Evolutionary conservation across 2,888 invertebrate genomes (phyloP), one percentile per base, ranked within the genome.

Genomic region (Pollenia angustigena): DNA sequence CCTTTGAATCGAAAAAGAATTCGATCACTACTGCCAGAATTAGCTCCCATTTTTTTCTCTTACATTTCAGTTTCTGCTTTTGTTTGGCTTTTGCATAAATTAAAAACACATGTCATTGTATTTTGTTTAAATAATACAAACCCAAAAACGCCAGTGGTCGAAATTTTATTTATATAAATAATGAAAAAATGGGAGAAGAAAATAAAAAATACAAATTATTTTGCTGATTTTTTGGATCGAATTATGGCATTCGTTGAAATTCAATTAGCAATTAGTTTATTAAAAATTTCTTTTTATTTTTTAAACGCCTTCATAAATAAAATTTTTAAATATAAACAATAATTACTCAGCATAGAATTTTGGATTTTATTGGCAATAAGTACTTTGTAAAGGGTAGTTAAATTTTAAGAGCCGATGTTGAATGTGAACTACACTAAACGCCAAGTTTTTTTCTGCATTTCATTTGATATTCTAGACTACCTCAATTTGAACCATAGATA

Each of bases 91-190:
- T 56, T n/a, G 4, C n/a, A n/a, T 23, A 16, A 68, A 58, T 74
- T 68, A 16, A 48, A 50, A 74, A 44, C 81, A 74, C 81, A 74
- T 81, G 81, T 75, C 74, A 66, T 81, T 18, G 58, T 52, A 60
- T 79, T 69, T 58, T 42, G 52, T 71, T 8, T 9, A 14, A 14
- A 23, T 44, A 42, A 23, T 56, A 66, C 46, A 54, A 78, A n/a
- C 14, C 62, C 16, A 52, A 42, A 54, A 46, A 54, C 76, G 66
- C 56, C 54, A 56, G 54, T 16, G 7, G 14, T 44, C 9, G 23
- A 44, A 16, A 16, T 56, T 32, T 64, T 64, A 18, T 66, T 66
- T 52, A 44, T 10, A n/a, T 44, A 14, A 11, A 44, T 64, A 44
- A 42, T 62, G 9, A 48, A 16, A 18, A 18, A 10, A 44, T 1